Conservation (phyloP, 2,113 vertebrate genomes). For the Macheiramphus alcinus region DNA sequence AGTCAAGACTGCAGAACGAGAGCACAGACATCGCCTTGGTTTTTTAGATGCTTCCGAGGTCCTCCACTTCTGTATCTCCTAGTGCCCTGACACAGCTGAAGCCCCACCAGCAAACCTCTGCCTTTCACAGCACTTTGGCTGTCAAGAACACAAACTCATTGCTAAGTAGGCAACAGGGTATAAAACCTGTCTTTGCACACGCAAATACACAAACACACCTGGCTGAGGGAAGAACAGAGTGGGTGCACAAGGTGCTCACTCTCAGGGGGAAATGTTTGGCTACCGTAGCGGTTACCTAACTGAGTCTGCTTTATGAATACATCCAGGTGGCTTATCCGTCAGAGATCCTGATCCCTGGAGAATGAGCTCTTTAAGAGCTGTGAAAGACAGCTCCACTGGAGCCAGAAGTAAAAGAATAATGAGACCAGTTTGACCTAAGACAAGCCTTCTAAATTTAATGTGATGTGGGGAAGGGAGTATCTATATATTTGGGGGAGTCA, state of each 20-base stretch:
- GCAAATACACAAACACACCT: fast-evolving
- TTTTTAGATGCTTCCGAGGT: neutral
- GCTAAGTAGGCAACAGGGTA: neutral
- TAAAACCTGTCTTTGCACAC: neutral
- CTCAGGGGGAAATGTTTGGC: neutral
- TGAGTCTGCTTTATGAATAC: neutral
- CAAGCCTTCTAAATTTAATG: neutral
- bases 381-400: neutral
- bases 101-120: neutral
- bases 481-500: neutral
- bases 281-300: fast-evolving
- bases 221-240: neutral
- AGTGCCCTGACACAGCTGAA: neutral
- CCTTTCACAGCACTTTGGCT: neutral
- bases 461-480: neutral
- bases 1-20: neutral
- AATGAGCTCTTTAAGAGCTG: neutral
- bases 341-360: neutral
- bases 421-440: neutral
- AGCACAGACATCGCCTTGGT: neutral
- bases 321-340: neutral
- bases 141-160: neutral
- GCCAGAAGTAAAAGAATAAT: neutral
- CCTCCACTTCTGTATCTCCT: neutral
- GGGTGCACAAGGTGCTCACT: neutral